Base-by-base conservation (phyloP, 2,797 vertebrate species). In the Chiroxiphia lanceolata region DNA sequence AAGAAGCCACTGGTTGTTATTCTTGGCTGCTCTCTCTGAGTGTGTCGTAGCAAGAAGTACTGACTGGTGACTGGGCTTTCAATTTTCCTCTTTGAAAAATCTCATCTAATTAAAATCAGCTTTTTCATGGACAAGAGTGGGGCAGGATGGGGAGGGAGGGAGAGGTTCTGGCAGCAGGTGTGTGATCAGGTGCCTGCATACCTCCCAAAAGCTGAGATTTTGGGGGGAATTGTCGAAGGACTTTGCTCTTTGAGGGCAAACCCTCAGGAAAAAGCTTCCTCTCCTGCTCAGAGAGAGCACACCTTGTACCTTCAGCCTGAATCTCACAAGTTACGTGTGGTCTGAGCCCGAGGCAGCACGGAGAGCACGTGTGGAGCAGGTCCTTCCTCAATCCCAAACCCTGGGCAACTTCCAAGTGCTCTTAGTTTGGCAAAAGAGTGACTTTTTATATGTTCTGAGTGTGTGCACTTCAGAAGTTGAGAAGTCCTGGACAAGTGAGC, bases 301-400 rank as follows among this genome's bases (percentile, higher is more conserved):
- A 21, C 20, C 33, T 87, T 47, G 26, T 61, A 94, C 70, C 48
- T 76, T 54, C 16, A 42, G 47, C 25, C 33, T 83, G 65, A 71
- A 13, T 65, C 21, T 60, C 42, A 5, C 17, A 16, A 12, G 60
- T 44, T 69, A 0, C 0, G 1, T 7, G n/a, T 45, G 63, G 11
- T 51, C 54, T 59, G n/a, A 65, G 67, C 54, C 3, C 1, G 22
- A 50, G 74, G n/a, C 44, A 25, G 33, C 10, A 23, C 34, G 45
- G 47, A 47, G 59, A 74, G 64, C 14, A 2, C 0, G 1, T 31
- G 38, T 54, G 54, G 77, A 75, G 54, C 34, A 31, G 54, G 17
- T 75, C 10, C 29, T 44, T 78, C 50, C 78, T 76, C 78, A 69
- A 0, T 65, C 71, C n/a, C 31, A 27, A 50, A 6, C 19, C 7